Conservation (phyloP, 1,140 invertebrate species). For the Diachasmimorpha longicaudata region DNA sequence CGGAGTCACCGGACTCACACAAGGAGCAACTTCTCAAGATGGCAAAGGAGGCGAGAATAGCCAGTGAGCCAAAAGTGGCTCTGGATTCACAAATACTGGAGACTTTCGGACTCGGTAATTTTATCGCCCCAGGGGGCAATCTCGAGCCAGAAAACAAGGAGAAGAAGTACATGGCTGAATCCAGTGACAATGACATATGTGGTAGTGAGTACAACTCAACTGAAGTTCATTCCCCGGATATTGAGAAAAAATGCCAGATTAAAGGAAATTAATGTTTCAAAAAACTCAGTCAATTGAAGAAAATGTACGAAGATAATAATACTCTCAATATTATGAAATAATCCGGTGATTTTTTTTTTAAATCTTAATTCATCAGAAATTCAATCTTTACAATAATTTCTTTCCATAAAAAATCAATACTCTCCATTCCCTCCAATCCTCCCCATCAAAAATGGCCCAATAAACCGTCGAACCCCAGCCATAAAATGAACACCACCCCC, state of each 20-base stretch:
- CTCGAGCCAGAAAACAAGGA: constrained; percentile 21
- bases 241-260: not conserved
- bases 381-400: not conserved
- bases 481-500: not conserved
- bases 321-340: too few species aligned
- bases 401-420: not conserved
- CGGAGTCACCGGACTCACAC: constrained; percentile 52
- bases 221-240: not conserved
- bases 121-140: constrained; percentile 31
- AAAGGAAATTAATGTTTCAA: too few species aligned
- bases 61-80: constrained; percentile 39
- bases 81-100: constrained; percentile 50
- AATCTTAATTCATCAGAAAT: not conserved
- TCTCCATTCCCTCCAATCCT: not conserved
- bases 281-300: too few species aligned
- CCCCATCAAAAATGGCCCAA: not conserved
- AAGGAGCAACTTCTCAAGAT: constrained; percentile 50
- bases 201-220: constrained; percentile 49
- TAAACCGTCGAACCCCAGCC: not conserved
- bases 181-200: constrained; percentile 71
- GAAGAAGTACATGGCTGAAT: constrained; percentile 61
- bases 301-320: too few species aligned
- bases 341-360: too few species aligned
- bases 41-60: constrained; percentile 38
- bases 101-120: constrained; percentile 34